These are phyloP conservation scores for Scartelaos histophorus DNA, from an alignment of 2,113 vertebrate genomes.

Conservation along the genomic window DNA sequence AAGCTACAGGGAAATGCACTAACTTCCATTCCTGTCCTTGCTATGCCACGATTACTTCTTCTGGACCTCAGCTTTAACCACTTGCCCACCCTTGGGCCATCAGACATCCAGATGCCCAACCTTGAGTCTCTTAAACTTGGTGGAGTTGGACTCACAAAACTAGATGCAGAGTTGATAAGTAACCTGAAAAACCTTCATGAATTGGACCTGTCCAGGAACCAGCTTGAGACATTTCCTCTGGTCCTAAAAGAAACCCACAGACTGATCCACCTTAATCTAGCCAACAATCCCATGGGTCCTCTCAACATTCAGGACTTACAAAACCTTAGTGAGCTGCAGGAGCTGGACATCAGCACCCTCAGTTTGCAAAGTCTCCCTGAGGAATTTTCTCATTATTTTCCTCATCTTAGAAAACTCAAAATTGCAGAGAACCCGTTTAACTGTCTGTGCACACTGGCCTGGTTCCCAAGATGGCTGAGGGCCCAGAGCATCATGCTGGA, in stretches of 20 bases:
- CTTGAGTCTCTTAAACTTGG: constrained; percentile 88
- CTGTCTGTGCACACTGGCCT: constrained; percentile 90
- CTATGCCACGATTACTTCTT: constrained; percentile 85
- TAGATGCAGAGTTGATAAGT: constrained; percentile 82
- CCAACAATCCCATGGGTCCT: constrained; percentile 86
- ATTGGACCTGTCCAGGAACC: constrained; percentile 89
- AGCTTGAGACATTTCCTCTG: constrained; percentile 76
- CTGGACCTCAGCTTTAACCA: constrained; percentile 90
- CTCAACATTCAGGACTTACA: constrained; percentile 80
- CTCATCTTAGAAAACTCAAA: constrained; percentile 79
- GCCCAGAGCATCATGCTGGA: constrained; percentile 73
- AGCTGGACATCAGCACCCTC: constrained; percentile 91
- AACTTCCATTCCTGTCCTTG: constrained; percentile 77
- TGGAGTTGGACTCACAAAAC: constrained; percentile 80
- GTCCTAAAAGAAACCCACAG: constrained; percentile 78
- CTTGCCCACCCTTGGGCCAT: constrained; percentile 72
- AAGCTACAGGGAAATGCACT: constrained; percentile 91
- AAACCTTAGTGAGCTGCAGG: constrained; percentile 80
- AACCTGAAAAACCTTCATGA: constrained; percentile 87
- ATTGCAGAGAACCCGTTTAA: constrained; percentile 95
- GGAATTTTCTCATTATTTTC: constrained; percentile 82
- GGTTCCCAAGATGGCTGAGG: constrained; percentile 89
- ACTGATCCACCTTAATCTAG: constrained; percentile 84
- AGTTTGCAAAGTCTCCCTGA: constrained; percentile 87
- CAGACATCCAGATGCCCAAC: constrained; percentile 79